Evolutionary conservation across 2,797 vertebrate species (phyloP).

Genomic region (Manis javanica): DNA sequence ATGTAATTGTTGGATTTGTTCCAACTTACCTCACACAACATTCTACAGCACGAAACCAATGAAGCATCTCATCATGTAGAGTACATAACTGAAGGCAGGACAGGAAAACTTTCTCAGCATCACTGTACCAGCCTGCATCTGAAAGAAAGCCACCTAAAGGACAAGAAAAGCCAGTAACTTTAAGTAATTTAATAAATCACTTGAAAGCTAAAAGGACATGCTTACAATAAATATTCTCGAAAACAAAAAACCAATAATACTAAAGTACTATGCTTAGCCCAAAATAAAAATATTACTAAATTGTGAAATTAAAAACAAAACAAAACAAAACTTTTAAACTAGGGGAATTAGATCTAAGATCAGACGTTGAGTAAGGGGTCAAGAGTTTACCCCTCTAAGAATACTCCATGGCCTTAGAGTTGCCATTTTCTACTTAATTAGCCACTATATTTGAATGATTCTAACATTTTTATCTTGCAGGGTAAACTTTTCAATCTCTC

Average conservation of each 20-base stretch:
- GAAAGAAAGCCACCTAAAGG: conserved; percentile 95
- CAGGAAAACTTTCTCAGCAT: conserved; percentile 98
- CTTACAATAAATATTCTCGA: background rate
- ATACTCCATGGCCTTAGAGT: background rate
- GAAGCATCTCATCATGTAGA: conserved; percentile 97
- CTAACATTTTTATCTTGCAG: background rate
- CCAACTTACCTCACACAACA: conserved; percentile 95
- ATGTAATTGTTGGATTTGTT: background rate
- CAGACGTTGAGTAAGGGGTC: background rate
- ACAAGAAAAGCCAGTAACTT: conserved; percentile 41
- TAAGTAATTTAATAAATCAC: background rate
- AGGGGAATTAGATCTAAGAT: conserved; percentile 17
- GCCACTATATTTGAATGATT: background rate
- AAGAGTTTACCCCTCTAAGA: conserved; percentile 20
- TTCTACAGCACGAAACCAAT: conserved; percentile 97
- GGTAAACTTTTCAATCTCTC: background rate
- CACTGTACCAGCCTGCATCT: conserved; percentile 98
- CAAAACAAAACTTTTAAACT: background rate
- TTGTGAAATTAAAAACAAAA: background rate
- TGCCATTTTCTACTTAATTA: conserved; percentile 42
- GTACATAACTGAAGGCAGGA: conserved; percentile 98
- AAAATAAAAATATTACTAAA: background rate
- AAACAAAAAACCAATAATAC: background rate
- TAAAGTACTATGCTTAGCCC: background rate
- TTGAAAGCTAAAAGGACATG: background rate